Conservation (phyloP, 2,797 vertebrate species). For the Rhodeus uyekii region DNA sequence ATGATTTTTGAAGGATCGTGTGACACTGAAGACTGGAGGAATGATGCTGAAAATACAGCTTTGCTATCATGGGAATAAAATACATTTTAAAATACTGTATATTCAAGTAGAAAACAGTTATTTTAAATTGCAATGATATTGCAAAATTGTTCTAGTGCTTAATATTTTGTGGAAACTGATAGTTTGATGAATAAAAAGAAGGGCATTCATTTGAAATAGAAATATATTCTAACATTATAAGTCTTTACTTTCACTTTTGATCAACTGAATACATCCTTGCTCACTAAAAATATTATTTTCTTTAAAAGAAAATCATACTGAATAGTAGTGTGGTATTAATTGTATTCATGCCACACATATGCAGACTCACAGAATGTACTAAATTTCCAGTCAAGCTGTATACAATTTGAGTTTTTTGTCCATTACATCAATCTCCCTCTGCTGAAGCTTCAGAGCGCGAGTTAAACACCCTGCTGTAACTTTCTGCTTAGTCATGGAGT, state of each 20-base stretch:
- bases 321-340: neutral
- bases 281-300: neutral
- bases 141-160: neutral
- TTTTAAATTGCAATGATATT: neutral
- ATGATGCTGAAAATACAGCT: neutral
- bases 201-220: neutral
- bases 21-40: neutral
- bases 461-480: neutral
- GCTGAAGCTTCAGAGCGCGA: neutral
- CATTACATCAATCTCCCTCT: neutral
- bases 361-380: neutral
- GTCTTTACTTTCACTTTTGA: neutral
- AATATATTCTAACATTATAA: neutral
- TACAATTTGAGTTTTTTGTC: neutral
- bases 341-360: neutral
- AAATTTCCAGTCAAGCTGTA: neutral
- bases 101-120: too few species aligned
- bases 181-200: too few species aligned
- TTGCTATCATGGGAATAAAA: neutral
- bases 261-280: neutral
- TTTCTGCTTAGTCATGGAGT: constrained; percentile 11
- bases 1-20: neutral
- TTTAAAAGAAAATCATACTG: neutral
- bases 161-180: neutral
- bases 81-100: neutral